A percentile compares a stretch with the other conserved stretches of the same genome.
Evolutionary conservation across 1,140 invertebrate genomes (phyloP).

Genomic region (Brachionus sp.): DNA sequence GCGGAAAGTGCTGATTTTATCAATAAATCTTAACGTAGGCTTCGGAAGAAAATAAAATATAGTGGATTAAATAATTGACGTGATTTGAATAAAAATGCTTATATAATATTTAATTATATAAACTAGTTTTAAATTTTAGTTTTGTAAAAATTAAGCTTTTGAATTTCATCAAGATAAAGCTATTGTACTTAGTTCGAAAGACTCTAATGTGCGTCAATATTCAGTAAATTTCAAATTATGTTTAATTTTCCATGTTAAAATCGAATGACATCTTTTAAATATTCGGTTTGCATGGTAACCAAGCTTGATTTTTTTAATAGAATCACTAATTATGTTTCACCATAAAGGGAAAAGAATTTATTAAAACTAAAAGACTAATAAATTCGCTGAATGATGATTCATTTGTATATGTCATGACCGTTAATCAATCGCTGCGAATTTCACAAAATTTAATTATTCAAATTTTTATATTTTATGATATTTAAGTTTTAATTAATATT

Average conservation of each 20-base stretch:
- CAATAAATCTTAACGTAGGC: too few relatives aligned
- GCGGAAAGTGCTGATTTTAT: neutral
- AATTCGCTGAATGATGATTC: neutral
- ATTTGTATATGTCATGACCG: slow-evolving; percentile 1
- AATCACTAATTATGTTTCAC: neutral
- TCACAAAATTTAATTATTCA: neutral
- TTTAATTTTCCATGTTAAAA: neutral
- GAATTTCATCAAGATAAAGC: neutral
- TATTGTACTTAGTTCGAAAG: neutral
- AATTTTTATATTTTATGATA: neutral
- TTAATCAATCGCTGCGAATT: neutral
- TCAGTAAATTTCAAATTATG: neutral
- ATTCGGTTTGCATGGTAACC: slow-evolving; percentile 13
- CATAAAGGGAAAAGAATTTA: neutral
- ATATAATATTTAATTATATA: neutral
- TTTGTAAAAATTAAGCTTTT: neutral
- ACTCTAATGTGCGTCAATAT: neutral
- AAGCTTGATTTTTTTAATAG: neutral
- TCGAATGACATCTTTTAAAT: neutral
- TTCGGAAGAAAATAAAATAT: neutral
- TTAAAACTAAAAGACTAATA: neutral
- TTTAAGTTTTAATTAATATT: neutral
- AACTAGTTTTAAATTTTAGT: neutral
- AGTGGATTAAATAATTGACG: neutral
- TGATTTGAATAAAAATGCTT: neutral